Base-by-base conservation (phyloP, 2,888 invertebrate genomes). In the Thereva nobilitata region DNA sequence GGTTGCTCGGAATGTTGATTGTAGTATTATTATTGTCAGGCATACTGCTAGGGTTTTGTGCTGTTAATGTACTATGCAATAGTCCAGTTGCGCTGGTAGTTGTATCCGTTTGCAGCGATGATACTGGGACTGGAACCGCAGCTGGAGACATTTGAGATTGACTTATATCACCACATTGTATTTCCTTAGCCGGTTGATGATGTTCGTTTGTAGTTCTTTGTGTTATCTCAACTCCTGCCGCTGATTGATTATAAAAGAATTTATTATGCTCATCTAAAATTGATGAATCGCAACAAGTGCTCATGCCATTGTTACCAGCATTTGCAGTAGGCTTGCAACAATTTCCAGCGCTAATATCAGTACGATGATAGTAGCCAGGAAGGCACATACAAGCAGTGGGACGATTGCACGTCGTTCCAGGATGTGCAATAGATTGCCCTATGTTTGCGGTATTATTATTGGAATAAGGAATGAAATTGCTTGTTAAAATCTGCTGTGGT, bases 141-240 rank as follows among this genome's bases (percentile, higher is more conserved):
- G 79, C 81, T 3, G 84, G 84, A 5, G 84, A 84, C 79, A 84
- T 80, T 76, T 84, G 84, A 0, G 84, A 84, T 73, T 84, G 85
- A 64, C 83, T 84, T 3, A 85, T 82, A 70, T 84, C 83, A 56
- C 83, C 82, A 67, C 84, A 85, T 74, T 85, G 85, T 57, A 84
- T 84, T 75, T 84, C 85, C 45, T 74, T 75, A n/a, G 68, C 69
- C 34, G 70, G 50, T 8, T 65, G 57, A 45, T 65, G 44, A 63
- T 67, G 64, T 52, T 71, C 66, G 40, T 67, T 47, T 7, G 53
- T 34, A 50, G 70, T 61, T 3, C 69, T 68, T 9, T 63, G 45
- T 50, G 61, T 35, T 8, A 6, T 35, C 53, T 49, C 37, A 64
- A 50, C 5, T 9, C 44, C 12, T 5, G 10, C 44, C 4, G 56